Evolutionary conservation across 2,797 vertebrate species (phyloP).

Genomic region (Odontamblyopus lacepedii): DNA sequence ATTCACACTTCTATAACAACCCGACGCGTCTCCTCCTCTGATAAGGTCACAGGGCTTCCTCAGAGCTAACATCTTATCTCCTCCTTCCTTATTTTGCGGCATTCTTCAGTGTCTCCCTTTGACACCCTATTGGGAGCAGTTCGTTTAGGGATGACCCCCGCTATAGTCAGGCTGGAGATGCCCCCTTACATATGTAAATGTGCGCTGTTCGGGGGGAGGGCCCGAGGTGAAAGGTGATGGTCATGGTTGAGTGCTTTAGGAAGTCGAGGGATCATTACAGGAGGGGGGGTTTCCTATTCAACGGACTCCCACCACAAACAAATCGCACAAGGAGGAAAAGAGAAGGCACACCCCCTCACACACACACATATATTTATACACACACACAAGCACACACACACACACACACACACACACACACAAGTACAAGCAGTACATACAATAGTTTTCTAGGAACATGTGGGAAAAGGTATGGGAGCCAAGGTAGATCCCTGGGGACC

Average conservation of each 20-base stretch:
- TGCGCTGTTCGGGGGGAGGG: constrained; percentile 50
- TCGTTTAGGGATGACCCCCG: constrained; percentile 36
- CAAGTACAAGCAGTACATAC: constrained; percentile 24
- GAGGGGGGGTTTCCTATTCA: constrained; percentile 59
- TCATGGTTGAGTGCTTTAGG: constrained; percentile 85
- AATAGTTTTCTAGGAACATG: constrained; percentile 58
- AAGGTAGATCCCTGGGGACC: constrained; percentile 15
- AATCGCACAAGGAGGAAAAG: constrained; percentile 59
- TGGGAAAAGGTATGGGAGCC: constrained; percentile 36
- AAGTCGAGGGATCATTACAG: constrained; percentile 80
- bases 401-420: constrained; percentile 65
- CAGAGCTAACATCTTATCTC: constrained; percentile 29
- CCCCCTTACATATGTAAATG: constrained; percentile 81
- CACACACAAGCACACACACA: constrained; percentile 69
- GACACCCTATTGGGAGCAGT: constrained; percentile 37
- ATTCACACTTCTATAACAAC: background rate
- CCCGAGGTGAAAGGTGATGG: constrained; percentile 80
- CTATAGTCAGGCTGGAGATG: constrained; percentile 47
- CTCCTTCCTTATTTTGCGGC: constrained; percentile 43
- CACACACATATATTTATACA: constrained; percentile 48
- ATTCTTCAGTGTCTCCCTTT: constrained; percentile 42
- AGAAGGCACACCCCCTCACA: constrained; percentile 37
- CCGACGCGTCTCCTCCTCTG: constrained; percentile 16
- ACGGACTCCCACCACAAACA: constrained; percentile 75
- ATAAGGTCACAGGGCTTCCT: constrained; percentile 43